A percentile compares a stretch with the other conserved stretches of the same genome.
phyloP scores from a whole-genome alignment of 2,113 vertebrate genomes.

The Acinonyx jubatus region DNA sequence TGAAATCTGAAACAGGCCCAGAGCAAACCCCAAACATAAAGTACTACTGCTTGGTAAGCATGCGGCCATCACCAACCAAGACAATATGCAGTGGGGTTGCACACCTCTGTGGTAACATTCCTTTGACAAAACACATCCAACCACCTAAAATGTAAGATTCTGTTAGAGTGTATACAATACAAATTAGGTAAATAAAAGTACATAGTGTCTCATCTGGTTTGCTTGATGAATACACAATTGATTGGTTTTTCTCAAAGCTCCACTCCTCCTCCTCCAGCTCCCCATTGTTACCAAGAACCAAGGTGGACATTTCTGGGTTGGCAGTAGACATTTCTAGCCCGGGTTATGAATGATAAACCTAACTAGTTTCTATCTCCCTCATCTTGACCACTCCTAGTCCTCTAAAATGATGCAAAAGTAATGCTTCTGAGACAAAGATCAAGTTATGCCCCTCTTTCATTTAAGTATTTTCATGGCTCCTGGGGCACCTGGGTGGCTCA shows the following conservation, averaged over 20 bases:
- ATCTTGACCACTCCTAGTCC: not conserved
- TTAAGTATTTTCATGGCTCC: not conserved
- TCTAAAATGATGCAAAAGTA: not conserved
- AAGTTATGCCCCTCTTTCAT: not conserved
- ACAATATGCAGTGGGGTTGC: not conserved
- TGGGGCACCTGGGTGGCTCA: no score
- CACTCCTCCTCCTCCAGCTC: not conserved
- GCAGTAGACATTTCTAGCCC: not conserved
- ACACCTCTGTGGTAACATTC: not conserved
- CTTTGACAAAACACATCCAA: not conserved
- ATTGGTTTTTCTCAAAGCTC: not conserved
- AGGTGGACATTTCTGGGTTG: not conserved
- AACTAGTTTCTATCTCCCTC: not conserved
- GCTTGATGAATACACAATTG: not conserved
- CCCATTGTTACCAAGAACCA: not conserved
- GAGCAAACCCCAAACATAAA: not conserved
- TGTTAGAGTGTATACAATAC: not conserved
- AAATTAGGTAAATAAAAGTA: not conserved
- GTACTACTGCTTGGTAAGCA: not conserved
- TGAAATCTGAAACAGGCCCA: conserved; percentile 11
- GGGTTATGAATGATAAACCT: not conserved
- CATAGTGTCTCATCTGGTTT: not conserved
- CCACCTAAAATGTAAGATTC: not conserved
- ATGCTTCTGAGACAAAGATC: not conserved
- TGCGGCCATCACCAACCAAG: not conserved